These are phyloP conservation scores for Metridium senile DNA, from an alignment of 92 coral and sea anemone genomes.

Conservation along the genomic window DNA sequence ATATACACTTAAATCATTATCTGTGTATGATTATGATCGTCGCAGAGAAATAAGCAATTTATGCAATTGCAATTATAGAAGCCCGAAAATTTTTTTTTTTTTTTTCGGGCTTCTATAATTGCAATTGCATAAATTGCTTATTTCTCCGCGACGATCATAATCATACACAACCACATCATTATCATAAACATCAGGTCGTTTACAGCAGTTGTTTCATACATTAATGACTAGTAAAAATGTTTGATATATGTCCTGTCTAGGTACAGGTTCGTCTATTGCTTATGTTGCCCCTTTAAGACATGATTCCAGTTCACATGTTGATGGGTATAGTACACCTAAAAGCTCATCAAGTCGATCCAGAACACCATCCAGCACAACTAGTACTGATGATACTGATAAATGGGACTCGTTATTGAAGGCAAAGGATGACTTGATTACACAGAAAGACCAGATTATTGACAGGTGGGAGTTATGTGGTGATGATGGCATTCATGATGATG, in stretches of 20 bases:
- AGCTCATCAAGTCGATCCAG: slow-evolving; percentile 39
- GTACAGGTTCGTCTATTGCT: slow-evolving; percentile 48
- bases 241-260: neutral
- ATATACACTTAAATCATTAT: too few species aligned
- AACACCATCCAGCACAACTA: slow-evolving; percentile 62
- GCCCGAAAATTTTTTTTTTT: too few species aligned
- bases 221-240: neutral
- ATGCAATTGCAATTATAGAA: too few species aligned
- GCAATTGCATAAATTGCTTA: too few species aligned
- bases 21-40: too few species aligned
- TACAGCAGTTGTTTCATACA: neutral
- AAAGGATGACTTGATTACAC: slow-evolving; percentile 80
- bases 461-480: slow-evolving; percentile 29
- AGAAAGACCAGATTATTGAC: slow-evolving; percentile 84
- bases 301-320: slow-evolving; percentile 41
- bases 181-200: neutral
- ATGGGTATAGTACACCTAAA: slow-evolving; percentile 62
- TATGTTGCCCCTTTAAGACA: slow-evolving; percentile 65
- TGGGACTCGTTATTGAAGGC: slow-evolving; percentile 77
- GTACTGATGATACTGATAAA: slow-evolving; percentile 72
- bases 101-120: too few species aligned
- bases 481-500: neutral
- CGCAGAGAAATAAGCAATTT: too few species aligned
- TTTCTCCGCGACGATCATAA: neutral
- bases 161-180: neutral